phyloP scores from a whole-genome alignment of 2,888 invertebrate species.

The Stenolophus ochropezus region DNA sequence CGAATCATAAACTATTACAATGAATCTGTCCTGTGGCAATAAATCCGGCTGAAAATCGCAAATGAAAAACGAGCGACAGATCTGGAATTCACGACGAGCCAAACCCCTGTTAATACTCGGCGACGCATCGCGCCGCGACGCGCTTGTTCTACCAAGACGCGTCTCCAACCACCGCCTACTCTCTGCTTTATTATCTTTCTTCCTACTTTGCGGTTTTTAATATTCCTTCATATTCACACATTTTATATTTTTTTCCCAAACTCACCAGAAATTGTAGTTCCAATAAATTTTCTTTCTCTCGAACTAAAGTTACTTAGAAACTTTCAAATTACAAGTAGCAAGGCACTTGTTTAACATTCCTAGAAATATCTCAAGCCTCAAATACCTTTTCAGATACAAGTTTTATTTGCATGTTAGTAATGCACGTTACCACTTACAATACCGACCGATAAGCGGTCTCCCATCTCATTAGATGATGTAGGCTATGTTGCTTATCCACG shows the following conservation, averaged over 20 bases:
- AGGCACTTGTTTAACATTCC: too few relatives aligned
- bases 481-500: too few relatives aligned
- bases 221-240: not conserved
- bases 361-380: too few relatives aligned
- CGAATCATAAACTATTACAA: conserved; percentile 60
- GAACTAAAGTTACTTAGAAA: too few relatives aligned
- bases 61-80: conserved; percentile 56
- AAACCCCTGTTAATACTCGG: conserved; percentile 55
- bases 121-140: conserved; percentile 22
- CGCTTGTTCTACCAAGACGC: not conserved
- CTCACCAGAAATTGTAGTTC: not conserved
- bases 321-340: too few relatives aligned
- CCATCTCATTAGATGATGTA: too few relatives aligned
- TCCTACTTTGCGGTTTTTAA: not conserved
- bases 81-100: conserved; percentile 53
- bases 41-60: conserved; percentile 55
- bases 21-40: conserved; percentile 53
- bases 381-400: too few relatives aligned
- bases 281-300: too few relatives aligned
- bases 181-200: not conserved
- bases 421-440: too few relatives aligned
- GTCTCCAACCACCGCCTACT: not conserved
- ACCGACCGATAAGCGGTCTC: too few relatives aligned
- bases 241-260: not conserved
- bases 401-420: too few relatives aligned